Percentiles rank a stretch among this genome's conserved stretches.
Conservation (phyloP, 2,888 invertebrate genomes). For the Tenthredo scrophulariae region DNA sequence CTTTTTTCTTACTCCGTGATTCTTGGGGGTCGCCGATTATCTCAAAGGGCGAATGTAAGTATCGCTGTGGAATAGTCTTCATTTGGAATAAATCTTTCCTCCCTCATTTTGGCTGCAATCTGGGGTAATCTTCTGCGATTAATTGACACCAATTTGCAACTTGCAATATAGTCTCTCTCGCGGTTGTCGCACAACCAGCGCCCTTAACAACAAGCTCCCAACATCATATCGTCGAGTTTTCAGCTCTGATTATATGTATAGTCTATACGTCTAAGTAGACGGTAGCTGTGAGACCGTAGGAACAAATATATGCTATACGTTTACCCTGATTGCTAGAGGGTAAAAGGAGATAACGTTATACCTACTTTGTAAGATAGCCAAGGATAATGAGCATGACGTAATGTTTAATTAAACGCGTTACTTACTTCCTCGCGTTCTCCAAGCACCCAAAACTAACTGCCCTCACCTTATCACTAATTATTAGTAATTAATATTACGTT, state of each 20-base stretch:
- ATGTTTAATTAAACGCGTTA: conserved; percentile 45
- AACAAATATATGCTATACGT: conserved; percentile 14
- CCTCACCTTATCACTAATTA: conserved; percentile 31
- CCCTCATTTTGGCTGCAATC: conserved; percentile 1
- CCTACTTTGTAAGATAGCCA: conserved; percentile 20
- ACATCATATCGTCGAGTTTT: conserved; percentile 5
- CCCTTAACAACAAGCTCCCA: conserved; percentile 17
- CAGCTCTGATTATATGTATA: neutral
- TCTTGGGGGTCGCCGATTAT: neutral
- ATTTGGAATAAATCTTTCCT: conserved; percentile 20
- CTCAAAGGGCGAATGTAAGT: neutral
- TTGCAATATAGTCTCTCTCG: neutral
- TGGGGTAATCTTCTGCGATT: conserved; percentile 33
- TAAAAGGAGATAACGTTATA: conserved; percentile 27
- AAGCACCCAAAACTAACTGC: conserved; percentile 16
- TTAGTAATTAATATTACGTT: conserved; percentile 25
- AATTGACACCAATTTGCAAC: conserved; percentile 24
- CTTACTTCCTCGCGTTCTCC: conserved; percentile 2
- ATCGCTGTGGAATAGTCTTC: conserved; percentile 30
- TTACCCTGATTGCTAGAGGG: conserved; percentile 31
- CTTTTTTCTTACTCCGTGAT: neutral
- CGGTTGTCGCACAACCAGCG: neutral
- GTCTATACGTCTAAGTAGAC: neutral
- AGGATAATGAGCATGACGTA: conserved; percentile 37
- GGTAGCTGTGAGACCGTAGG: neutral